phyloP scores from a whole-genome alignment of 2,113 vertebrate genomes.

The Propithecus coquereli region DNA sequence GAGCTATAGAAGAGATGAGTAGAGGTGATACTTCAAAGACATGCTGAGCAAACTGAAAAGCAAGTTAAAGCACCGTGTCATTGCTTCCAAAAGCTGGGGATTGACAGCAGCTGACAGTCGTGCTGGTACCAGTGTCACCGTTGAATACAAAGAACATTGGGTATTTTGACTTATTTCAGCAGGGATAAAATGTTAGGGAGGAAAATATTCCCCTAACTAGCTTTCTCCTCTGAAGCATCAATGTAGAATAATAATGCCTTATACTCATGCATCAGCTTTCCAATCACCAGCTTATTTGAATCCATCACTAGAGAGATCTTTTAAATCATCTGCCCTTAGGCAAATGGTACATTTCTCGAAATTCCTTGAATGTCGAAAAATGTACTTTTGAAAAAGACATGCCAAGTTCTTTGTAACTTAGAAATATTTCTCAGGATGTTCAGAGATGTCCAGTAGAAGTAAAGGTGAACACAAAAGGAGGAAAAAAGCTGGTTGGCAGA shows the following conservation, averaged over 20 bases:
- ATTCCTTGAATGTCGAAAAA: conserved; percentile 48
- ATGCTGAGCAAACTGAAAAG: conserved; percentile 66
- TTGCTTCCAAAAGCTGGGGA: conserved; percentile 49
- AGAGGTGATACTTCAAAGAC: conserved; percentile 59
- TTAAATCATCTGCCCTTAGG: conserved; percentile 56
- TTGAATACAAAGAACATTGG: conserved; percentile 65
- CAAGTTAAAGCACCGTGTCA: conserved; percentile 41
- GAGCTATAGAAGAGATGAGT: conserved; percentile 56
- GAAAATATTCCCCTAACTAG: conserved; percentile 57
- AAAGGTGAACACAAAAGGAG: background rate
- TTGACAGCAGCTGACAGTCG: conserved; percentile 38
- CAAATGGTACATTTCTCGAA: conserved; percentile 48
- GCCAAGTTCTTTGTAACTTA: conserved; percentile 26
- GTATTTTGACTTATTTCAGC: conserved; percentile 67
- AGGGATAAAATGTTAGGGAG: conserved; percentile 57
- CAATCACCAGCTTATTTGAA: conserved; percentile 52
- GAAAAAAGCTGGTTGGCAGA: background rate
- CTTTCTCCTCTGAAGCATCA: conserved; percentile 50
- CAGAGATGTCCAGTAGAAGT: background rate
- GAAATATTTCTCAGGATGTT: background rate
- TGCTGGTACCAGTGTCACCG: conserved; percentile 57
- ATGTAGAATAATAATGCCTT: conserved; percentile 39
- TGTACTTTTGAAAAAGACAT: conserved; percentile 52
- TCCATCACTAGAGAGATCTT: conserved; percentile 28
- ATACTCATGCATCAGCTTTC: conserved; percentile 42